These are phyloP conservation scores for Grammomys surdaster DNA, from an alignment of 2,113 vertebrate genomes.

Conservation along the genomic window DNA sequence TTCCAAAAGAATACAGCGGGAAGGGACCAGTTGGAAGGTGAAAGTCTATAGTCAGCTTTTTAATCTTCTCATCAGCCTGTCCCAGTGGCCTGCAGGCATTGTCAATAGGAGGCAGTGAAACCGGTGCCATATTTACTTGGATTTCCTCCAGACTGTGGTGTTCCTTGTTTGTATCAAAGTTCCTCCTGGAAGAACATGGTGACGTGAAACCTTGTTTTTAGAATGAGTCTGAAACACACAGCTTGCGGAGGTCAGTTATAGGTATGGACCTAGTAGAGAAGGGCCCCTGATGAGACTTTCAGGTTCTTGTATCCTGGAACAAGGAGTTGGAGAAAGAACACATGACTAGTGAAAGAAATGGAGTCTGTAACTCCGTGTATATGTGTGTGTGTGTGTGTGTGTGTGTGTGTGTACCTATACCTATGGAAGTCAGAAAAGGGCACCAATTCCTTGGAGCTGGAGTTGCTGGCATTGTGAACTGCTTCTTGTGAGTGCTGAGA, in stretches of 20 bases:
- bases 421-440: not conserved
- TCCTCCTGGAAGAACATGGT: not conserved
- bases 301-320: not conserved
- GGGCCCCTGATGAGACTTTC: not conserved
- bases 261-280: not conserved
- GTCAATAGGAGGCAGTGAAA: not conserved
- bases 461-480: not conserved
- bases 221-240: not conserved
- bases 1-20: conserved; percentile 39
- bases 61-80: conserved; percentile 39
- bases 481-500: not conserved
- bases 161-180: not conserved
- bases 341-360: no score
- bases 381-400: no score
- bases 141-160: conserved; percentile 42
- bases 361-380: no score
- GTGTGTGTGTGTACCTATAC: not conserved
- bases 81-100: not conserved
- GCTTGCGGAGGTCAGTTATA: not conserved
- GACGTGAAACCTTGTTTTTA: not conserved
- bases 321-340: not conserved
- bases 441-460: not conserved
- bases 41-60: conserved; percentile 1
- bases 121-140: conserved; percentile 35
- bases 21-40: conserved; percentile 46